Evolutionary conservation across 2,797 vertebrate species (phyloP), one percentile per base, ranked within the genome.

Genomic region (Amblyopsis hoosieri): DNA sequence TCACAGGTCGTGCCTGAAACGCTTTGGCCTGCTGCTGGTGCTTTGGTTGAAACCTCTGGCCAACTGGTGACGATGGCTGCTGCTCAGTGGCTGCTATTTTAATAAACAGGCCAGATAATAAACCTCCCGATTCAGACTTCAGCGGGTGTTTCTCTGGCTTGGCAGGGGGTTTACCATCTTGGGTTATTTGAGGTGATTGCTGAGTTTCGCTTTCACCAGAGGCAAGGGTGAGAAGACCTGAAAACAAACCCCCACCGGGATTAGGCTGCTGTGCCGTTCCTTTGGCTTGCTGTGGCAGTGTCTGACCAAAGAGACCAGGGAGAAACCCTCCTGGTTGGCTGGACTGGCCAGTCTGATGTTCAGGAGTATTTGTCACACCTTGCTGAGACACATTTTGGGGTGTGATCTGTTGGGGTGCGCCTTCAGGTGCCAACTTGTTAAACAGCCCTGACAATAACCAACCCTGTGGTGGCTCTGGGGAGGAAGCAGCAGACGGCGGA

Each of bases 361-460:
- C 46, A 64, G 69, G 50, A 57, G 74, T 29, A 52, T 82, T 79
- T 64, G 0, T 29, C 23, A 29, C 23, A 4, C 53, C 48, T 71
- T 83, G 57, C 76, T 72, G 9, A 54, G 67, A 14, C 66, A 67
- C 86, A 72, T 61, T 80, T 17, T 17, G 83, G 71, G 88, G 87
- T 67, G 70, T 65, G 6, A 53, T 70, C 62, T 66, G 23, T 56
- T 84, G 79, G 33, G 80, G 54, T 72, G 58, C 45, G 62, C 84
- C 91, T 61, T 96, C 94, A 84, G 92, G 81, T 76, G 94, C 75
- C 82, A 94, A 87, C 17, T 90, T 92, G 80, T 71, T 93, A 63
- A 96, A 92, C 56, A 97, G 73, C 3, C 91, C 95, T 14, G 95
- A 95, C 69, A 97, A 75, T 50, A 98, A 80, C 45, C 93, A 88